Evolutionary conservation across 1,140 invertebrate species (phyloP).

Genomic region (Neodiprion virginianus): DNA sequence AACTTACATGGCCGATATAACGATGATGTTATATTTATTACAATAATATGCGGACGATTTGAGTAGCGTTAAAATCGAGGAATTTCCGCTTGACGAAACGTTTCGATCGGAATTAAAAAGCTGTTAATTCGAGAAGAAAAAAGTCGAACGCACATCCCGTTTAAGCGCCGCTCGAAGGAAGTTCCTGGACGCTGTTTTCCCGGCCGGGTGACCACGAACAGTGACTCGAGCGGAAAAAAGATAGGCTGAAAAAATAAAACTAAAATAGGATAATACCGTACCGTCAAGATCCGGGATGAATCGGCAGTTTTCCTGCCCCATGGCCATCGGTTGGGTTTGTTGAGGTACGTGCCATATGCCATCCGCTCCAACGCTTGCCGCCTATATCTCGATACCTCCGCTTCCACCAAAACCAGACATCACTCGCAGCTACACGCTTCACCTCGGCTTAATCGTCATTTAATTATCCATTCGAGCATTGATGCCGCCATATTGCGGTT

Average conservation of each 20-base stretch:
- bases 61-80: too few relatives aligned
- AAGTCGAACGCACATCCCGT: too few relatives aligned
- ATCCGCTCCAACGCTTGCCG: constrained; percentile 4
- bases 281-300: constrained; percentile 44
- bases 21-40: too few relatives aligned
- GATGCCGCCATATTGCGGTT: constrained; percentile 49
- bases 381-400: constrained; percentile 20
- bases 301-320: constrained; percentile 39
- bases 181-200: constrained; percentile 46
- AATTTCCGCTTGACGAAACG: too few relatives aligned
- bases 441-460: constrained; percentile 57
- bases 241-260: constrained; percentile 11
- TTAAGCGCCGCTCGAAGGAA: constrained; percentile 23
- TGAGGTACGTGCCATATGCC: constrained; percentile 39
- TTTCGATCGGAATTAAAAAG: too few relatives aligned
- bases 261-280: constrained; percentile 23
- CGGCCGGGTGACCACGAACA: constrained; percentile 40
- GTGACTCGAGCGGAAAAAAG: constrained; percentile 22
- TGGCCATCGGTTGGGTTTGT: constrained; percentile 6
- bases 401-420: constrained; percentile 33
- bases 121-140: too few relatives aligned
- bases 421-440: constrained; percentile 37
- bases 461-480: constrained; percentile 50
- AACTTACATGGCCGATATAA: too few relatives aligned
- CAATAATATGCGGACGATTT: too few relatives aligned